phyloP scores from a whole-genome alignment of 1,140 invertebrate genomes.

The Geopemphigus sp. region DNA sequence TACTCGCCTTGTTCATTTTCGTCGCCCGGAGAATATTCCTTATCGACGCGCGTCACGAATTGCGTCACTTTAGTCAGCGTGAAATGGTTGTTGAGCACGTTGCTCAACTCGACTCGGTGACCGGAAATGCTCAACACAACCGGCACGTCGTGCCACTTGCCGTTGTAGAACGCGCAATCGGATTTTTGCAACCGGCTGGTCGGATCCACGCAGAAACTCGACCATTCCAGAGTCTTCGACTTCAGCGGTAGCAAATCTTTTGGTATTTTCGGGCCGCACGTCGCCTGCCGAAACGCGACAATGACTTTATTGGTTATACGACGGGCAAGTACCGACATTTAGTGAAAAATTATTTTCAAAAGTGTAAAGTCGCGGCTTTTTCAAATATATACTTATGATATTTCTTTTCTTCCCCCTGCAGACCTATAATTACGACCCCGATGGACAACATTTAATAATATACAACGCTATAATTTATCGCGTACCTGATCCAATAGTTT shows the following conservation, averaged over 20 bases:
- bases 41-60: conserved; percentile 72
- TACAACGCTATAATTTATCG: too few species aligned
- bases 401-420: too few species aligned
- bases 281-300: conserved; percentile 53
- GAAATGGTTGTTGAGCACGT: conserved; percentile 59
- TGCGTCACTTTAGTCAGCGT: conserved; percentile 71
- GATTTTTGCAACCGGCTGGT: conserved; percentile 60
- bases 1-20: conserved; percentile 61
- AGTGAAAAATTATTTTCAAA: too few species aligned
- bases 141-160: conserved; percentile 67
- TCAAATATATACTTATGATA: too few species aligned
- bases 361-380: too few species aligned
- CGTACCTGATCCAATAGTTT: conserved; percentile 77
- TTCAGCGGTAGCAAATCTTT: conserved; percentile 23
- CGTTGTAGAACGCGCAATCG: conserved; percentile 69
- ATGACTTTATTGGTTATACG: too few species aligned
- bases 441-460: too few species aligned
- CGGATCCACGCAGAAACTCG: conserved; percentile 15
- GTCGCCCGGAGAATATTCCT: conserved; percentile 60
- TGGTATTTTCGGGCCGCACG: conserved; percentile 53
- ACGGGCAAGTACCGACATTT: too few species aligned
- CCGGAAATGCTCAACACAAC: conserved; percentile 70
- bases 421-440: too few species aligned
- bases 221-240: background rate
- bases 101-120: background rate